A percentile compares a stretch with the other conserved stretches of the same genome.
Conservation (phyloP, 2,797 vertebrate genomes). For the Enteromius radiatus region DNA sequence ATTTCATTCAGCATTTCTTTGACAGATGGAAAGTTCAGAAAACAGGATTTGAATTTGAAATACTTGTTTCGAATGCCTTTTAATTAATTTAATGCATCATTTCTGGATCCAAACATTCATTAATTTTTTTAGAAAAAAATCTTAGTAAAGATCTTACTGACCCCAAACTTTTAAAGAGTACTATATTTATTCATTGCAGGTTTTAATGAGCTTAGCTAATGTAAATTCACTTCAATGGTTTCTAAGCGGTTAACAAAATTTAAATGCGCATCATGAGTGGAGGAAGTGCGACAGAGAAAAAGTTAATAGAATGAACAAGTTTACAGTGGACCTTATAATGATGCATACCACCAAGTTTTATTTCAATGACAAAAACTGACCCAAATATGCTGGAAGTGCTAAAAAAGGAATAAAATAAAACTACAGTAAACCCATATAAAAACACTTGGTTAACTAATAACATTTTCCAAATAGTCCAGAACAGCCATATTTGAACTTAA, state of each 20-base stretch:
- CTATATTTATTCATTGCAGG: background rate
- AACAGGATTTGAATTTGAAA: background rate
- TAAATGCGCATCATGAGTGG: conserved; percentile 17
- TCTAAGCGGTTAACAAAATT: background rate
- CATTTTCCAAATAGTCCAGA: background rate
- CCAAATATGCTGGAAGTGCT: conserved; percentile 2
- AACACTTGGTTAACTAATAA: background rate
- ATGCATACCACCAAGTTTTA: background rate
- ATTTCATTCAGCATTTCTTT: background rate
- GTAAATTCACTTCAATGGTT: background rate
- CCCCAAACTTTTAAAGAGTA: background rate
- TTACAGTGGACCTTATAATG: background rate
- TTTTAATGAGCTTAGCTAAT: background rate
- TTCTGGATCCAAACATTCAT: background rate
- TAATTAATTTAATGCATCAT: background rate
- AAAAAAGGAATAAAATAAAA: background rate
- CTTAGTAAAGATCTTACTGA: background rate
- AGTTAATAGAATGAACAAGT: conserved; percentile 6
- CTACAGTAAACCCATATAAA: background rate
- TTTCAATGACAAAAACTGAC: conserved; percentile 8
- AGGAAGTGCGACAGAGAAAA: background rate
- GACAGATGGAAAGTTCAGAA: background rate
- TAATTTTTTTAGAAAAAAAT: background rate
- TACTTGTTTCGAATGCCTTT: background rate
- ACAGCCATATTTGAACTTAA: background rate